Evolutionary conservation across 2,113 vertebrate genomes (phyloP).

Genomic region (Salvelinus alpinus): DNA sequence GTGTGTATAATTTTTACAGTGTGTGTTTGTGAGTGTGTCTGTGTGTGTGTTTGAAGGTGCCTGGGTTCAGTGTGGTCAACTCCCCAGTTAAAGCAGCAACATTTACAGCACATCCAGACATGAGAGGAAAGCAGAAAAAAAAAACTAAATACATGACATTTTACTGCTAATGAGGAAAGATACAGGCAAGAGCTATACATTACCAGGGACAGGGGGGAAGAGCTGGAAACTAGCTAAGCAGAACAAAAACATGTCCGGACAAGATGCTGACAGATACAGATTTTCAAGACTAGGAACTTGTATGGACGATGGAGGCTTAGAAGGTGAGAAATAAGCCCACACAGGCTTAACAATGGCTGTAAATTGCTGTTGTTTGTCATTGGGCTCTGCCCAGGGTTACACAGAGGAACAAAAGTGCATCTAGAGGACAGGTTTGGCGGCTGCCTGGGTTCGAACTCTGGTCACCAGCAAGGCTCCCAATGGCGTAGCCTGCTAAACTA

Average conservation of each 20-base stretch:
- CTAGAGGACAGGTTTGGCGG: too few species aligned
- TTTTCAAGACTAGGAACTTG: slow-evolving; percentile 29
- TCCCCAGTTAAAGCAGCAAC: background rate
- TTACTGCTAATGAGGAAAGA: slow-evolving; percentile 59
- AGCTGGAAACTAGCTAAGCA: slow-evolving; percentile 26
- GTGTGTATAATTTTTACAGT: too few species aligned
- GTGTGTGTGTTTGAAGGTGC: too few species aligned
- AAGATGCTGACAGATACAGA: slow-evolving; percentile 35
- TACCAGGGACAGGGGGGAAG: slow-evolving; percentile 22
- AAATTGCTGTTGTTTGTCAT: slow-evolving; percentile 57
- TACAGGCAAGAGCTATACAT: slow-evolving; percentile 34
- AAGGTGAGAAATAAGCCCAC: slow-evolving; percentile 38
- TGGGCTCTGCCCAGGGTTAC: slow-evolving; percentile 18
- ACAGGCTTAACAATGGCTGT: slow-evolving; percentile 11
- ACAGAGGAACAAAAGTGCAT: background rate
- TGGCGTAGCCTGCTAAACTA: too few species aligned
- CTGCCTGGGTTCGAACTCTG: too few species aligned
- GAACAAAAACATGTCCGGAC: slow-evolving; percentile 26
- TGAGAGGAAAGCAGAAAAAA: slow-evolving; percentile 9
- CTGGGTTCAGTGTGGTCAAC: background rate
- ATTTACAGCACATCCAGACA: slow-evolving; percentile 34
- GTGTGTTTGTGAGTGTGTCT: too few species aligned
- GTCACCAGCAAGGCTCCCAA: too few species aligned
- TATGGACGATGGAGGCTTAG: slow-evolving; percentile 23
- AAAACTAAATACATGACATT: slow-evolving; percentile 54